Evolutionary conservation across 2,888 invertebrate genomes (phyloP).

Genomic region (Ennomos erosarius): DNA sequence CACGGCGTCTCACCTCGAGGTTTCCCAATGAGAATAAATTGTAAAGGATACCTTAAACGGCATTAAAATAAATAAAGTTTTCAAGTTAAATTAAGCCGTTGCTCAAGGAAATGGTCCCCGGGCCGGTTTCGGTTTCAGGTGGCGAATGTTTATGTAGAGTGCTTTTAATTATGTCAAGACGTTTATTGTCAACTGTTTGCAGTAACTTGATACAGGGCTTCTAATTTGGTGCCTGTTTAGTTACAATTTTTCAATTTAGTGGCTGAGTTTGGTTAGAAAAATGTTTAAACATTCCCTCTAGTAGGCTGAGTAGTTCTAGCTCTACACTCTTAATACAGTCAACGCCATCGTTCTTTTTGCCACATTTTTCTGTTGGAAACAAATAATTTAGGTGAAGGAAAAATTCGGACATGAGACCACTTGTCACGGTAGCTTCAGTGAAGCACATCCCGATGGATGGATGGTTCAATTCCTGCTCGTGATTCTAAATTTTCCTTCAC

Average conservation of each 20-base stretch:
- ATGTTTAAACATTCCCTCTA: too few species aligned
- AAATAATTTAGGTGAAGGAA: too few species aligned
- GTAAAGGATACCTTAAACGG: conserved; percentile 28
- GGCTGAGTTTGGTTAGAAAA: too few species aligned
- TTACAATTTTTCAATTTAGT: not conserved
- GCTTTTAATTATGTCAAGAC: conserved; percentile 9
- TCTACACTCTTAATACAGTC: too few species aligned
- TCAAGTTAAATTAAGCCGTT: conserved; percentile 40
- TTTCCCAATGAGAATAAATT: conserved; percentile 36
- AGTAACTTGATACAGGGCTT: not conserved
- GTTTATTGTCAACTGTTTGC: conserved; percentile 9
- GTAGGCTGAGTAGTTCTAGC: too few species aligned
- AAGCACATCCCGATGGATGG: too few species aligned
- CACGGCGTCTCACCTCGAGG: conserved; percentile 9
- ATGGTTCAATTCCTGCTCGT: too few species aligned
- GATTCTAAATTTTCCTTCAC: too few species aligned
- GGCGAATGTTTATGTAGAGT: conserved; percentile 15
- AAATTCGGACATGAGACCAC: too few species aligned
- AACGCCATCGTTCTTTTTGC: too few species aligned
- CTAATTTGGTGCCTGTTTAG: not conserved
- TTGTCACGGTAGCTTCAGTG: too few species aligned
- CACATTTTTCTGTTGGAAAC: too few species aligned
- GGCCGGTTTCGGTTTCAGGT: conserved; percentile 33
- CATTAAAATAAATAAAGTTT: conserved; percentile 34
- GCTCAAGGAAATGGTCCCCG: conserved; percentile 31